Evolutionary conservation across 1,140 invertebrate species (phyloP).

Genomic region (Metopolophium dirhodum): DNA sequence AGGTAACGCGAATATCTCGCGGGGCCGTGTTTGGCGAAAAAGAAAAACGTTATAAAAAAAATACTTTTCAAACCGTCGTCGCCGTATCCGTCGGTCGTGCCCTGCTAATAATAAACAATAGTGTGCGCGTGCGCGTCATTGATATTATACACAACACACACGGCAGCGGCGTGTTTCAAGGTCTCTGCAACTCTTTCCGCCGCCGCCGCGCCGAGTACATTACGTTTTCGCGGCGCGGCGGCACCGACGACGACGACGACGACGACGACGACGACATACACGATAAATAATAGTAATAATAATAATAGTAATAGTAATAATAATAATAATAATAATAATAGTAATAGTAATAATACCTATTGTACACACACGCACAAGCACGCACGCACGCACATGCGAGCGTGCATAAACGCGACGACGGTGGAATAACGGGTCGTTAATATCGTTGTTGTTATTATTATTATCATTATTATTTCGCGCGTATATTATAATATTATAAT

Average conservation of each 20-base stretch:
- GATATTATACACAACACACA: constrained; percentile 18
- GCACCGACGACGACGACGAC: not conserved
- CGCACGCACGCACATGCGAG: not conserved
- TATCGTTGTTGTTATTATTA: not conserved
- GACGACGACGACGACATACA: not conserved
- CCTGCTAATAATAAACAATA: constrained; percentile 49
- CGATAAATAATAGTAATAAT: not conserved
- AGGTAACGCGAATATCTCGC: not conserved
- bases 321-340: not conserved
- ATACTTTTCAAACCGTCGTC: constrained; percentile 18
- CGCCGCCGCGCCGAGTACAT: not conserved
- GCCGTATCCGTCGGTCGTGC: not conserved
- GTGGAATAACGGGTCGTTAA: not conserved
- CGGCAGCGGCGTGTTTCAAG: constrained; percentile 33
- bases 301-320: not conserved
- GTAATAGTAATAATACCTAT: constrained; percentile 8
- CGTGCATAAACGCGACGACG: constrained; percentile 1
- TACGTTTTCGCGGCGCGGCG: not conserved
- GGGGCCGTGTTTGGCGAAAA: not conserved
- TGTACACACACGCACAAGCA: not conserved
- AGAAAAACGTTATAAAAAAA: not conserved
- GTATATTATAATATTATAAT: not conserved
- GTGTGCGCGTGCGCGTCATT: not conserved
- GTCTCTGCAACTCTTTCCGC: constrained; percentile 11
- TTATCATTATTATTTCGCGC: not conserved